Evolutionary conservation across 2,888 invertebrate genomes (phyloP), one percentile per base, ranked within the genome.

Genomic region (Drosophila parthenogenetica): DNA sequence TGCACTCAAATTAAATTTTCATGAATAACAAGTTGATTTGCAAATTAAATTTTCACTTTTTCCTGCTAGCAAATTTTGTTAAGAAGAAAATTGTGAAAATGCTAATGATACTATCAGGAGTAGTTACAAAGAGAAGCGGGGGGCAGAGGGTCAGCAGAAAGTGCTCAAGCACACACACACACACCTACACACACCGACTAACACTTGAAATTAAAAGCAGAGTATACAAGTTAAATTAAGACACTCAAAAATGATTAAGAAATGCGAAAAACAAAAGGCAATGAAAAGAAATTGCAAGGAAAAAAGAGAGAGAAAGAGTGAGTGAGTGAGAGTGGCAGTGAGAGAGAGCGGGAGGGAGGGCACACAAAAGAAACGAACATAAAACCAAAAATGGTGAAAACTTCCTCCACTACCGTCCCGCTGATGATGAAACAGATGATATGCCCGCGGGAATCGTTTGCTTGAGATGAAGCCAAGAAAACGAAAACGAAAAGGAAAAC

Each of bases 381-480:
- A 46, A 77, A 79, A 71, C 62, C 54, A 29, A 59, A 68, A 82
- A 67, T 69, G 69, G 78, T 63, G 50, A 73, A 65, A 64, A 57
- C 43, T 51, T 17, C 50, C 17, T 17, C 16, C 8, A 2, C n/a
- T 2, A 5, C 7, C 25, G 0, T 10, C 13, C 29, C 50, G 42
- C 43, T 25, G 45, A 25, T 87, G 87, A 81, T 81, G 81, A 59
- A 86, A 68, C 83, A 77, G 77, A 87, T 87, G 89, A 87, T 81
- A 87, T 88, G 86, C 86, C 86, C 89, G 84, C 84, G 87, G 89
- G 86, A 88, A 77, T 73, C 75, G 79, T 79, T 79, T 81, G 60
- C 77, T 73, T 67, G 54, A 78, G 77, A 74, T 66, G 79, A 68
- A 77, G 69, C 73, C 63, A 70, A 66, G 55, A 57, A 66, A 42